Evolutionary conservation across 1,140 invertebrate species (phyloP), one percentile per base, ranked within the genome.

Genomic region (Drosophila murphyi): DNA sequence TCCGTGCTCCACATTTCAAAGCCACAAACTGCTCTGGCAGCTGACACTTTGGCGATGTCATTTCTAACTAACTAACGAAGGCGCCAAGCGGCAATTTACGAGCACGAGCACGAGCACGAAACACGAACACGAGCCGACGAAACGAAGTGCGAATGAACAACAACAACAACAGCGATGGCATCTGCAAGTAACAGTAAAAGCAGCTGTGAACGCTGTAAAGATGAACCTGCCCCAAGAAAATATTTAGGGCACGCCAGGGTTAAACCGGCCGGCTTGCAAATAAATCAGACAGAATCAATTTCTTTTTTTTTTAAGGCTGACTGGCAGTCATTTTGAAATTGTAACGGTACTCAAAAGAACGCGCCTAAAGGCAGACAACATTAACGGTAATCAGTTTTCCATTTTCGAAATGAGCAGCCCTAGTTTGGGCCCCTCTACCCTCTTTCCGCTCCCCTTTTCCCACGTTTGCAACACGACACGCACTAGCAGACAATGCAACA

Each of bases 1-100:
- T 55, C 20, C 20, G 32, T 76, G 82, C 71, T 82, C 74, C 62
- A 72, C 81, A 72, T 81, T 78, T 80, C 39, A 69, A 86, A 76
- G 74, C 71, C 79, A 62, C 76, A 74, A 72, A 71, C 77, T 80
- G 76, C 80, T 20, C 20, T 88, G 82, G 87, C 72, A 82, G 78
- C 71, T 78, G 78, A 86, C 71, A 76, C 71, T 87, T 65, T 78
- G 72, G 57, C 74, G 72, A 63, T 80, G 72, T 78, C 77, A 79
- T 69, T 79, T 76, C 59, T 63, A 70, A 68, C 47, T 41, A 50
- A 61, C 41, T 47, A 43, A 43, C 63, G 59, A 59, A 48, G 48
- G 52, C 47, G 35, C 60, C 72, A 47, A 35, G 48, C 48, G 47
- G 32, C 65, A 60, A 72, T 86, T 81, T 75, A 85, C 74, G 70